Base-by-base conservation (phyloP, 2,113 vertebrate genomes). In the Ursus arctos region DNA sequence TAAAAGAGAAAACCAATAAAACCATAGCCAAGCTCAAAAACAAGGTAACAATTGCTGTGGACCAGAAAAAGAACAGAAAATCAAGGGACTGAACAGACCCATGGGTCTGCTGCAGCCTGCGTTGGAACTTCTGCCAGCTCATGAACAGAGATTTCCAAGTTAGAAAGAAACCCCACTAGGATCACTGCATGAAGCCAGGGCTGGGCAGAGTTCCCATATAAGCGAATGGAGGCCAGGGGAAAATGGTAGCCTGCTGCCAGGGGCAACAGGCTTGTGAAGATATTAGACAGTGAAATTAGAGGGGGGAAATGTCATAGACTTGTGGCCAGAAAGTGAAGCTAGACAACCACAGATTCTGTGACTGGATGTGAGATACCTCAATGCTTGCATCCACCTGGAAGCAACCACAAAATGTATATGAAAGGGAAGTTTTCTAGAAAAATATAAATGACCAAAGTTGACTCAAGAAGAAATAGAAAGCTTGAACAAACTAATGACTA, bases 401-500 rank as follows among this genome's bases (percentile, higher is more conserved):
- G 24, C 4, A 94, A 77, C 49, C 14, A n/a, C 14, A 79, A 71
- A 57, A 95, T 57, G 21, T 85, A 77, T 7, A 77, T 9, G 11
- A 95, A 96, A 71, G 8, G 15, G 31, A 96, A 57, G 14, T 63
- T 86, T 90, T 31, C 22, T 47, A 90, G 22, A 91, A 85, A 93
- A 85, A 40, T 61, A 82, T 71, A 40, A 61, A 76, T 71, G 55
- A 67, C 4, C 76, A 83, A 88, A 93, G n/a, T 82, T 93, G 72
- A 96, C 85, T 86, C 57, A 69, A 82, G 86, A 93, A 90, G 81
- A 95, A 94, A 96, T 22, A 72, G 40, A 93, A 79, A 96, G 13
- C 18, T 57, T 63, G 33, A 81, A 63, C 59, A 74, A 91, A 63
- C 10, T 14, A 80, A n/a, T 43, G 89, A 51, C 7, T 51, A 15